Evolutionary conservation across 2,113 vertebrate genomes (phyloP).

Genomic region (Vidua chalybeata): DNA sequence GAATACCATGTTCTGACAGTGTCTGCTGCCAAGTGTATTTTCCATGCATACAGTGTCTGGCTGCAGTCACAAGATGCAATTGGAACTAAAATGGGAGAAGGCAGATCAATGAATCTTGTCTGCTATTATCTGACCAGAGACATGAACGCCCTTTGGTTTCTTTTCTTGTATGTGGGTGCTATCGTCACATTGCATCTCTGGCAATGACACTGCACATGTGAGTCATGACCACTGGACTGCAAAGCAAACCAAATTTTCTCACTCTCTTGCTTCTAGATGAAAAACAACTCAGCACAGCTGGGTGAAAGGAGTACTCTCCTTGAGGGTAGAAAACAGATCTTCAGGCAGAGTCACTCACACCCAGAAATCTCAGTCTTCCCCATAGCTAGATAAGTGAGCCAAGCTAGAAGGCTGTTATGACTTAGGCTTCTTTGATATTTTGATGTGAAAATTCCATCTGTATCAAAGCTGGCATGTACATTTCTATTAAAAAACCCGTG

Average conservation of each 20-base stretch:
- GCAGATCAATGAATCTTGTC: neutral
- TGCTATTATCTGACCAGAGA: neutral
- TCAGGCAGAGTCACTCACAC: neutral
- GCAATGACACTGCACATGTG: accelerated
- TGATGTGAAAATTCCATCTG: neutral
- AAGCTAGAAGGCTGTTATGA: neutral
- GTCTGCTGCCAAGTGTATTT: neutral
- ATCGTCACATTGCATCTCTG: neutral
- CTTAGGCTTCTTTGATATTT: neutral
- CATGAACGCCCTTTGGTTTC: neutral
- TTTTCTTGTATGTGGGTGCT: neutral
- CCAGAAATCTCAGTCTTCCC: neutral
- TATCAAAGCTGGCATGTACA: constrained; percentile 15
- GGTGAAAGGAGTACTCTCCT: neutral
- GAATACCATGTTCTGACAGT: neutral
- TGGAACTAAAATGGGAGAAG: neutral
- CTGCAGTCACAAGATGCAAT: neutral
- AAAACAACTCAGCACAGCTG: neutral
- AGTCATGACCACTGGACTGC: neutral
- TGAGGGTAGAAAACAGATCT: neutral
- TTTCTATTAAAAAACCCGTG: neutral
- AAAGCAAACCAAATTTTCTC: neutral
- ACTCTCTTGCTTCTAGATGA: neutral
- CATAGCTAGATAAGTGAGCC: neutral
- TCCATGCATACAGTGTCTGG: neutral